Percentiles rank a stretch among this genome's conserved stretches.
These are phyloP conservation scores for Seriola quinqueradiata DNA, from an alignment of 2,113 vertebrate genomes.

Conservation along the genomic window DNA sequence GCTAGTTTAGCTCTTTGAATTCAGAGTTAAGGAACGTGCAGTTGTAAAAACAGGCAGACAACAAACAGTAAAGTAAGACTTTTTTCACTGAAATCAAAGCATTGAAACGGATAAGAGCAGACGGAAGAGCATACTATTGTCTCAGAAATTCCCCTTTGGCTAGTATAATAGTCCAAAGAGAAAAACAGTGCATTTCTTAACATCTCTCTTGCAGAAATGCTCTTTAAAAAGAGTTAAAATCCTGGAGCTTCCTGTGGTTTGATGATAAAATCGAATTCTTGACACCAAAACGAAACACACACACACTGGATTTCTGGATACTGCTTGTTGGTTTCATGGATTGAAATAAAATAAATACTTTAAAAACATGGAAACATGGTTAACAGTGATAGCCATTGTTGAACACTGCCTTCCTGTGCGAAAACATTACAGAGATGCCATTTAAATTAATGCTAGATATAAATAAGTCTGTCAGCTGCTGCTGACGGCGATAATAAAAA, in stretches of 20 bases:
- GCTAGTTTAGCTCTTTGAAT: constrained; percentile 14
- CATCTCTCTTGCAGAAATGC: constrained; percentile 2
- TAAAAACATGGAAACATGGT: constrained; percentile 4
- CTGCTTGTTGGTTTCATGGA: constrained; percentile 32
- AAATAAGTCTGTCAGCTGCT: not conserved
- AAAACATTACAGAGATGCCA: not conserved
- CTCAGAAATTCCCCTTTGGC: constrained; percentile 43
- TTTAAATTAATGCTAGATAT: constrained; percentile 3
- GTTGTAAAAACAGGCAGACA: constrained; percentile 32
- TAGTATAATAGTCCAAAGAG: constrained; percentile 23
- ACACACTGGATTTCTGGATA: constrained; percentile 1
- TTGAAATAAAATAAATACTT: constrained; percentile 54
- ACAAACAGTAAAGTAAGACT: not conserved
- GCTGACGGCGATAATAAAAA: not conserved
- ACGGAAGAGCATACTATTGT: constrained; percentile 27
- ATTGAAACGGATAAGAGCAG: constrained; percentile 32
- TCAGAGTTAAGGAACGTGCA: constrained; percentile 22
- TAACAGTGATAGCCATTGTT: constrained; percentile 9
- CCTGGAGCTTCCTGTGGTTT: constrained; percentile 5
- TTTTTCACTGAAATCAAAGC: constrained; percentile 2
- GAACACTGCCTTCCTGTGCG: constrained; percentile 8
- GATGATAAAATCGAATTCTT: constrained; percentile 6
- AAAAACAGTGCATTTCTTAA: constrained; percentile 41
- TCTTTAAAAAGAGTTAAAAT: constrained; percentile 41
- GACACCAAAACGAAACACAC: constrained; percentile 8